Evolutionary conservation across 2,888 invertebrate species (phyloP), one percentile per base, ranked within the genome.

Genomic region (Morpho achilles): DNA sequence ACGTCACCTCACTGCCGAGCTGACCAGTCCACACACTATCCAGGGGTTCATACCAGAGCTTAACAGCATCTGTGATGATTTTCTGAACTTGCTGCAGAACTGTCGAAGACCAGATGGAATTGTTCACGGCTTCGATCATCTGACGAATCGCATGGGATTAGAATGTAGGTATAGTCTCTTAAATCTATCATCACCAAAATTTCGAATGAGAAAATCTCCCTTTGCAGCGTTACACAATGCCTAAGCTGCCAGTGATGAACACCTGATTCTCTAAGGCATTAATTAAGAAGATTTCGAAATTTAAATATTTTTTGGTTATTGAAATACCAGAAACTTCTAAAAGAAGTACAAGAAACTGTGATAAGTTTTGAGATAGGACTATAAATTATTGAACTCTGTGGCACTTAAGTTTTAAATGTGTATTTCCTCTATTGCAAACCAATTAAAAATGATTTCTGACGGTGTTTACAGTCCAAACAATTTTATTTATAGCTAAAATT

Each of bases 11-110:
- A 96, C 96, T 0, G 91, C 94, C 3, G 94, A 94, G 73, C 88
- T 96, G 66, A 96, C 94, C 43, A 96, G 95, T 67, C 94, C 95
- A 0, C 92, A 93, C 68, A 95, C 95, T 0, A 93, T 96, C 77
- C 92, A 94, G 67, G 92, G 93, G 45, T 96, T 96, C 76, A 85
- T 95, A 60, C 95, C 96, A 0, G 93, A 95, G 69, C 84, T 96
- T 59, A 94, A 95, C 76, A 90, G 88, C 64, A 94, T 96, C 57
- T 93, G 95, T 50, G 95, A 96, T 69, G 96, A 96, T 77, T 96
- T 96, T 80, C 91, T 95, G 52, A 89, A 92, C 32, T 84, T 96
- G 22, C 83, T 97, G 62, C 90, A 92, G 59, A 82, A 87, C 44
- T 90, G 91, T 63, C 88, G 95, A 22, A 73, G 83, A 40, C 74